Base-by-base conservation (phyloP, 2,113 vertebrate genomes). In the Vireo altiloquus region DNA sequence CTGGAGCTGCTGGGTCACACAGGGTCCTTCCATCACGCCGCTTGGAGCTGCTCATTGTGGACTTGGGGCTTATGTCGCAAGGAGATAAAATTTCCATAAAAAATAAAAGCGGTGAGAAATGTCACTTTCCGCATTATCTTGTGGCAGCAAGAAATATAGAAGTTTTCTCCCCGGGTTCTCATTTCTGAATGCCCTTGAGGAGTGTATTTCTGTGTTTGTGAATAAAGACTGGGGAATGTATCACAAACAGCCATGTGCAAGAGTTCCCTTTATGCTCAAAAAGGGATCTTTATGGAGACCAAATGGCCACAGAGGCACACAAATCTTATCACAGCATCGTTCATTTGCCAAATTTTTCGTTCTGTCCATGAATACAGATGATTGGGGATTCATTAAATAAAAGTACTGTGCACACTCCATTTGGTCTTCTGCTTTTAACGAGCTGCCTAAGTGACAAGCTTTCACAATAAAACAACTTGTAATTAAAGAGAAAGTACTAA, bases 221-320 rank as follows among this genome's bases (percentile, higher is more conserved):
- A 90, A 89, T 79, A 94, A 92, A 95, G 88, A 65, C 76, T n/a
- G 18, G 66, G 63, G 76, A 92, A 94, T 8, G 6, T n/a, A 77
- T 84, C 66, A 60, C 79, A 87, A 79, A 25, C 70, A 94, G 19
- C 84, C 61, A 83, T 18, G 64, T 88, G 81, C 50, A 78, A 80
- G 64, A 28, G 53, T 49, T 94, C 89, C 71, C 92, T 96, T 95
- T 95, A 94, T 88, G 85, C 64, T 90, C 90, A 79, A 66, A 95
- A 70, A 79, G 66, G 74, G 91, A 94, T 60, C 81, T 60, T 76
- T 52, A 49, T 40, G 87, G 71, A 91, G 95, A 79, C 52, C 54
- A 94, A 96, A 79, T 31, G 66, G 69, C 80, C 83, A 47, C 92
- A 89, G 69, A 90, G 63, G 80, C 85, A 94, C 69, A 96, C 76